Base-by-base conservation (phyloP, 2,113 vertebrate species). In the Hyaena hyaena region DNA sequence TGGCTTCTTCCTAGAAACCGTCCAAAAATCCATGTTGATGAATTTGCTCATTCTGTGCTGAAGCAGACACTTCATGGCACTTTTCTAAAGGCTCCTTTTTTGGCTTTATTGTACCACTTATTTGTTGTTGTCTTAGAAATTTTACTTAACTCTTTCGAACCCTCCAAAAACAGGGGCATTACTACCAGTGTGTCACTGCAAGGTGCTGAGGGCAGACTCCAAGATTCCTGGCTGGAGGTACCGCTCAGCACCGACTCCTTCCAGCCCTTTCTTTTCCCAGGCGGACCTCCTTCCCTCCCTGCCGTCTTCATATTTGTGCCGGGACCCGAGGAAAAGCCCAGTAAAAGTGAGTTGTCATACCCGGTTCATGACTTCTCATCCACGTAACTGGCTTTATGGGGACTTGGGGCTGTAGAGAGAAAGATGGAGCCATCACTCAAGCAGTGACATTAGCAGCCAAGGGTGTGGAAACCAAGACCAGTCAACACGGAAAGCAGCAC, bases 141-240 rank as follows among this genome's bases (percentile, higher is more conserved):
- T 58, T 17, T 26, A 21, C 23, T 33, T 39, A 10, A 76, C 15
- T 17, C 23, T 33, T 89, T 88, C 16, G 7, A 90, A 17, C 15
- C 15, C 50, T 55, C 77, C 33, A 4, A 23, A 23, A 26, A 10
- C 31, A 50, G 12, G 63, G 45, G 5, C 24, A 4, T 16, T 50
- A 10, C 12, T 55, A n/a, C 21, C 3, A 5, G 31, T 2, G 1
- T 7, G 28, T 7, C 1, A 3, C 50, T 31, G 16, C 4, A 11
- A 73, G 28, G 48, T 7, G 33, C 61, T 4, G 4, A 35, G n/a
- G 50, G 15, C 19, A 35, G 23, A 5, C 7, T 21, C 61, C 19
- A 1, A 6, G 17, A 15, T 35, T 50, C 74, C 88, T 66, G 26
- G 61, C 88, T 66, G 26, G 61, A 66, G 16, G 33, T 1, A 21